These are phyloP conservation scores for Vanessa atalanta DNA, from an alignment of 1,140 invertebrate species.

Conservation along the genomic window DNA sequence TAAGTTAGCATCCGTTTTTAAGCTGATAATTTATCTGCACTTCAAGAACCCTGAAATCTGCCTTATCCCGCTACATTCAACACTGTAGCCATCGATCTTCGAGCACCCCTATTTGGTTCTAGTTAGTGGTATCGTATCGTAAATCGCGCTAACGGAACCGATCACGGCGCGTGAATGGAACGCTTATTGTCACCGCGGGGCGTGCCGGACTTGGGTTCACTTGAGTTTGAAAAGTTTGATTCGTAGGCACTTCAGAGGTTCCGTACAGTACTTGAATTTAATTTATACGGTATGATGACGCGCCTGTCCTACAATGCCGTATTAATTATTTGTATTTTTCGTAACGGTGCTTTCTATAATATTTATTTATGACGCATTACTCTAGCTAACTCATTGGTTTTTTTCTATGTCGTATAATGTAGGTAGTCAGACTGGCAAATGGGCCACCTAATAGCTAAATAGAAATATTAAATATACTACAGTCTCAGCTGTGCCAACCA, in stretches of 20 bases:
- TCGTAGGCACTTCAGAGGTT: neutral
- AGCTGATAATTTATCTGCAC: neutral
- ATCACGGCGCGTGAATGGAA: conserved; percentile 30
- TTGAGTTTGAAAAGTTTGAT: neutral
- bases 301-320: no score
- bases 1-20: neutral
- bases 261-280: neutral
- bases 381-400: no score
- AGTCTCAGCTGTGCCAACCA: no score
- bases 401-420: no score
- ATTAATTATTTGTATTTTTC: no score
- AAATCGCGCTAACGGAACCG: conserved; percentile 36
- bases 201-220: neutral
- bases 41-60: neutral
- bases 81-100: conserved; percentile 8
- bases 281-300: neutral
- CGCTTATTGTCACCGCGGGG: conserved; percentile 23
- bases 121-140: conserved; percentile 38
- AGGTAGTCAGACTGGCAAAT: no score
- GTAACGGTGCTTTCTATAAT: no score
- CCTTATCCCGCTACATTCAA: neutral
- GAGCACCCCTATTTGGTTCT: conserved; percentile 31
- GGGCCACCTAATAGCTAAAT: no score
- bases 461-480: no score
- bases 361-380: no score